A percentile compares a stretch with the other conserved stretches of the same genome.
These are phyloP conservation scores for Pseudomyrmex pallidus DNA, from an alignment of 1,140 invertebrate species.

Conservation along the genomic window DNA sequence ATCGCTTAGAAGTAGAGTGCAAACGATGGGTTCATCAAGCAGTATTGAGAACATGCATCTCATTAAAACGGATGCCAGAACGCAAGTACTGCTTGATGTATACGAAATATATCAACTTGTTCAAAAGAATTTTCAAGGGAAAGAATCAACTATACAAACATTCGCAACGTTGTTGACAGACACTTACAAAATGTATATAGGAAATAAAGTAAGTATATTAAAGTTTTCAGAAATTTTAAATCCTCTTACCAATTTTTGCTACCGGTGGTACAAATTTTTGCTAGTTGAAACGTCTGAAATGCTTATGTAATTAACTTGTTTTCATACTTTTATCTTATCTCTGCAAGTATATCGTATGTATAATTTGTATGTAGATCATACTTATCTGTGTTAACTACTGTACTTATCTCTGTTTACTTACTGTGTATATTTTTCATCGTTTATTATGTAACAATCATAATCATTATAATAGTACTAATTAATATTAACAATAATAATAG, in stretches of 20 bases:
- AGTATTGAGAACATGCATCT: slow-evolving; percentile 62
- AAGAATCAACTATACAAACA: slow-evolving; percentile 82
- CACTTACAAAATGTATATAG: slow-evolving; percentile 86
- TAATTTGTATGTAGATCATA: too few species aligned
- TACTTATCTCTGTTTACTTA: too few species aligned
- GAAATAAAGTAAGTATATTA: slow-evolving; percentile 80
- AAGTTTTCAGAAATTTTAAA: background rate
- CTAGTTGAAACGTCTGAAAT: background rate
- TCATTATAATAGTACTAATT: too few species aligned
- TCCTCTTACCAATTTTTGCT: background rate
- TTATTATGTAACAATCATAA: too few species aligned
- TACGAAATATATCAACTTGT: slow-evolving; percentile 87
- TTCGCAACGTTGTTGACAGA: slow-evolving; percentile 87
- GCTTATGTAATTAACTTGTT: background rate
- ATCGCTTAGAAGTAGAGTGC: slow-evolving; percentile 85
- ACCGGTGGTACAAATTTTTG: background rate
- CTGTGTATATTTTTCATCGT: too few species aligned
- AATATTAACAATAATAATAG: too few species aligned
- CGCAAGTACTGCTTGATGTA: slow-evolving; percentile 87
- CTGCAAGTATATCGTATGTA: background rate
- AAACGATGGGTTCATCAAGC: slow-evolving; percentile 75
- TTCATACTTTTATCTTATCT: background rate
- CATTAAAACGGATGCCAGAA: slow-evolving; percentile 75
- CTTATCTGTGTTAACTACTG: too few species aligned
- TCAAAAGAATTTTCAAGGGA: slow-evolving; percentile 87